Conservation (phyloP, 2,797 vertebrate genomes). For the Hydrocynus forskahlii region DNA sequence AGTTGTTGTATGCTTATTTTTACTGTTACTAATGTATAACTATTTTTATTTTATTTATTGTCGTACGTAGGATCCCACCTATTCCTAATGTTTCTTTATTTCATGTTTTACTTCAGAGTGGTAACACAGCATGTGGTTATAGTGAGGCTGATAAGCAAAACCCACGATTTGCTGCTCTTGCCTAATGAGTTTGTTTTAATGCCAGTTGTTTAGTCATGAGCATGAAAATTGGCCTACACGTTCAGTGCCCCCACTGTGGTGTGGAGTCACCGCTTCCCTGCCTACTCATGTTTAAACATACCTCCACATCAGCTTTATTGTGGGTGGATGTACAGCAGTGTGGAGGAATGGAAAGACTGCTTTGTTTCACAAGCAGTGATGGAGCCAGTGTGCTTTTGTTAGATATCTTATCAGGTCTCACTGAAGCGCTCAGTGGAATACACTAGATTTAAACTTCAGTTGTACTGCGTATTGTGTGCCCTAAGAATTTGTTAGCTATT, state of each 20-base stretch:
- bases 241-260: not conserved
- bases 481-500: not conserved
- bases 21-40: not conserved
- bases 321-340: slow-evolving; percentile 29
- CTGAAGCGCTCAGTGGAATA: not conserved
- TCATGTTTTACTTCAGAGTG: not conserved
- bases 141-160: not conserved
- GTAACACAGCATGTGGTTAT: not conserved
- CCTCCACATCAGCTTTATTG: slow-evolving; percentile 20
- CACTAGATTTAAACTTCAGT: not conserved
- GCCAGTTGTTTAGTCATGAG: not conserved
- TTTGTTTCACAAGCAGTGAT: not conserved
- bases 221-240: slow-evolving; percentile 5
- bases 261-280: slow-evolving; percentile 17
- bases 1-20: not conserved
- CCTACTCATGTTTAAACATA: slow-evolving; percentile 33
- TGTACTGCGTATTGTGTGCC: not conserved
- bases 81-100: not conserved
- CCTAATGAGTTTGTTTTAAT: not conserved
- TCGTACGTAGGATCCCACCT: not conserved
- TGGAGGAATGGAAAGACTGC: slow-evolving; percentile 11
- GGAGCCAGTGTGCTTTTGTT: not conserved
- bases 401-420: not conserved
- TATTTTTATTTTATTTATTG: not conserved
- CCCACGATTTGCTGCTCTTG: not conserved